Conservation (phyloP, 2,888 invertebrate genomes). For the Ophion ventricosus region DNA sequence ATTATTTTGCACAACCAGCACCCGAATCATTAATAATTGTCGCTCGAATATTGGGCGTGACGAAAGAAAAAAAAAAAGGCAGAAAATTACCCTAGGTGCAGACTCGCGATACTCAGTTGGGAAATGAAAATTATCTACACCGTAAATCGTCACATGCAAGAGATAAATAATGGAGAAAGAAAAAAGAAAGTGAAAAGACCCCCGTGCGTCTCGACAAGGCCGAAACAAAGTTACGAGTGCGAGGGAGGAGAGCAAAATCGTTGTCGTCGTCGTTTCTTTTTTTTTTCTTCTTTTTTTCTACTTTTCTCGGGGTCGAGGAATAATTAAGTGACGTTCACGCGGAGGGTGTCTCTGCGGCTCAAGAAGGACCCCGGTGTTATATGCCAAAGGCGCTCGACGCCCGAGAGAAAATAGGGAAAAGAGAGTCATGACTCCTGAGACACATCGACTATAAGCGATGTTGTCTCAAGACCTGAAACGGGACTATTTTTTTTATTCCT, state of each 20-base stretch:
- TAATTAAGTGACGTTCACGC: conserved; percentile 78
- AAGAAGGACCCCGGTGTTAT: conserved; percentile 16
- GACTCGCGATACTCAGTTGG: conserved; percentile 26
- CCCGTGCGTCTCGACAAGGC: conserved; percentile 72
- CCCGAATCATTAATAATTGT: conserved; percentile 13
- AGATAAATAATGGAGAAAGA: conserved; percentile 53
- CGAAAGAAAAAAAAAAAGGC: conserved; percentile 24
- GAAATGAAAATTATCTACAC: conserved; percentile 41
- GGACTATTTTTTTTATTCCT: background rate
- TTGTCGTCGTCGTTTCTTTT: conserved; percentile 39
- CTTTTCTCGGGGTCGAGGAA: conserved; percentile 73
- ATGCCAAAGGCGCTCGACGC: conserved; percentile 16
- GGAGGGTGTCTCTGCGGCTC: conserved; percentile 70
- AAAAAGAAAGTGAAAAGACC: conserved; percentile 69
- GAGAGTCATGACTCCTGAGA: background rate
- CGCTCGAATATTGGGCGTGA: conserved; percentile 7
- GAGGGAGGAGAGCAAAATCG: conserved; percentile 65
- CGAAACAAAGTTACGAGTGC: conserved; percentile 79
- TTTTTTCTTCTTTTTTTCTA: conserved; percentile 29
- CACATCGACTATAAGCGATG: background rate
- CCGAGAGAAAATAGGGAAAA: conserved; percentile 27
- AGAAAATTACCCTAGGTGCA: background rate
- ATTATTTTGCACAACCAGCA: background rate
- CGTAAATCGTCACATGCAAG: conserved; percentile 34
- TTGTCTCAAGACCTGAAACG: background rate